A percentile compares a stretch with the other conserved stretches of the same genome.
Evolutionary conservation across 30 jellyfish, hydroid and myxozoan genomes (phyloP).

Genomic region (Morbakka virulenta): DNA sequence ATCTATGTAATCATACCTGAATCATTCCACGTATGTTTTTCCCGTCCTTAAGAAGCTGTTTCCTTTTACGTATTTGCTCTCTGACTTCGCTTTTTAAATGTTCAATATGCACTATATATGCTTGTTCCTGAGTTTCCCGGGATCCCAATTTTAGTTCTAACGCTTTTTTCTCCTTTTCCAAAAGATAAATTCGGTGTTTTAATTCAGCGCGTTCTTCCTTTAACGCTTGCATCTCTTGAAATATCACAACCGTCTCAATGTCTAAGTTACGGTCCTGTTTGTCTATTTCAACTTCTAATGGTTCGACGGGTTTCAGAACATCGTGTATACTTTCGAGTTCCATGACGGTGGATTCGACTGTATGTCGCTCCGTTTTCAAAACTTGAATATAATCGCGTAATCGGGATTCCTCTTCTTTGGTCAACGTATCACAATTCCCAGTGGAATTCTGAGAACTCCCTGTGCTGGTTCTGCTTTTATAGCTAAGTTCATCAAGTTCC

Average conservation of each 20-base stretch:
- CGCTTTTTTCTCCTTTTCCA: constrained; percentile 86
- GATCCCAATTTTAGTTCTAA: constrained; percentile 80
- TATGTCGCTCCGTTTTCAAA: constrained; percentile 78
- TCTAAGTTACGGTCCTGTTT: constrained; percentile 53
- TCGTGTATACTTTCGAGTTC: constrained; percentile 80
- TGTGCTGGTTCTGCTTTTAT: constrained; percentile 91
- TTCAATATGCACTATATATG: constrained; percentile 91
- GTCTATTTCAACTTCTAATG: constrained; percentile 47
- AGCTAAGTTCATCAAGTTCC: constrained; percentile 55
- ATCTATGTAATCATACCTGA: constrained; percentile 20
- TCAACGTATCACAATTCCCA: constrained; percentile 45
- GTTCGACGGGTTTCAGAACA: constrained; percentile 54
- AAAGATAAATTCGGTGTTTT: constrained; percentile 76
- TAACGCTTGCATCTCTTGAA: constrained; percentile 93
- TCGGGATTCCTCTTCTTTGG: constrained; percentile 91
- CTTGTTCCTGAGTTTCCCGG: constrained; percentile 96
- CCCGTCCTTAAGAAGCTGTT: constrained; percentile 67
- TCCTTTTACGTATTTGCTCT: constrained; percentile 82
- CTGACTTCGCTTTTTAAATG: constrained; percentile 87
- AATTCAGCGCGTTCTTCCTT: constrained; percentile 97
- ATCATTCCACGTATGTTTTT: constrained; percentile 19
- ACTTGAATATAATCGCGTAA: constrained; percentile 71
- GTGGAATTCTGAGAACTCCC: constrained; percentile 83
- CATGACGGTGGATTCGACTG: constrained; percentile 82
- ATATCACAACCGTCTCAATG: constrained; percentile 89